These are phyloP conservation scores for Cairina moschata DNA, from an alignment of 2,113 vertebrate genomes.

Conservation along the genomic window DNA sequence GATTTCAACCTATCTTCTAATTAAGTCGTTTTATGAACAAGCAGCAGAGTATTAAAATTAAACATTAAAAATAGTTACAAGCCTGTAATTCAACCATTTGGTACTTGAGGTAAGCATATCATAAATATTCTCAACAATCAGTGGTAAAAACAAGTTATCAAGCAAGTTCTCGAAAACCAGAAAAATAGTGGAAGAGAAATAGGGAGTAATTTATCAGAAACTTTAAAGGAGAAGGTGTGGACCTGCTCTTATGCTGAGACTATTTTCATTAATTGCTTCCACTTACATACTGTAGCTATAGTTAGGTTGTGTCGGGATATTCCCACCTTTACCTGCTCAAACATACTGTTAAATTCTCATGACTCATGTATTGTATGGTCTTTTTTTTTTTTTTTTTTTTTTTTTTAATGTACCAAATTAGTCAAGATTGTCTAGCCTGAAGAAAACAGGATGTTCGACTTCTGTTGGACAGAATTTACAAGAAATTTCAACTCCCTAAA, in stretches of 20 bases:
- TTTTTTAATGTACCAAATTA: background rate
- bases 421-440: background rate
- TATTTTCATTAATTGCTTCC: background rate
- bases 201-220: background rate
- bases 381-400: background rate
- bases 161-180: background rate
- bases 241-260: background rate
- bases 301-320: background rate
- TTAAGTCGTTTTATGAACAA: background rate
- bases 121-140: background rate
- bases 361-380: background rate
- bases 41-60: background rate
- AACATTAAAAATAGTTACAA: background rate
- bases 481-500: constrained; percentile 2
- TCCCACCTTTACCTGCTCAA: background rate
- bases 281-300: background rate
- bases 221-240: background rate
- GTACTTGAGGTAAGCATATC: background rate
- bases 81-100: background rate
- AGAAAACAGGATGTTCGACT: constrained; percentile 49
- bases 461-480: background rate
- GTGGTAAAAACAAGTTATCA: background rate
- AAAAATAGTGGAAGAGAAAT: background rate
- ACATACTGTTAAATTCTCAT: background rate
- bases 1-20: background rate